These are phyloP conservation scores for Holacanthella duospinosa DNA, from an alignment of 2,888 invertebrate species.

Conservation along the genomic window DNA sequence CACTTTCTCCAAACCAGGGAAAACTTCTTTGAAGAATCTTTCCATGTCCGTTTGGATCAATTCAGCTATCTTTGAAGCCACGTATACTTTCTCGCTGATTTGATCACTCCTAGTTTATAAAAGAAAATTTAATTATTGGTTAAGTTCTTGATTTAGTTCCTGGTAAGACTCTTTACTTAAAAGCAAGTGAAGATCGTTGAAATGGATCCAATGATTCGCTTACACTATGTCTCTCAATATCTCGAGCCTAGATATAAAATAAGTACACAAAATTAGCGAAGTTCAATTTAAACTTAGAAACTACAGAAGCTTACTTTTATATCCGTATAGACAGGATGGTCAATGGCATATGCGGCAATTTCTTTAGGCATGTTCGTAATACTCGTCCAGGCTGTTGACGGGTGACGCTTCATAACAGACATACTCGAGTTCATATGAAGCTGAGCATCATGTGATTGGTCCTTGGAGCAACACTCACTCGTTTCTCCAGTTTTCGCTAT, in stretches of 20 bases:
- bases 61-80: conserved; percentile 8
- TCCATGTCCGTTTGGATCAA: conserved; percentile 13
- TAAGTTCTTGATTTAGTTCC: neutral
- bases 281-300: neutral
- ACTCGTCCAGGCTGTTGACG: conserved; percentile 14
- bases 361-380: conserved; percentile 24
- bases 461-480: neutral
- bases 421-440: neutral
- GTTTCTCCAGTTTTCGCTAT: neutral
- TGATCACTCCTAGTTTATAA: conserved; percentile 12
- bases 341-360: conserved; percentile 20
- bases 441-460: neutral
- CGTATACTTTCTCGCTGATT: conserved; percentile 14
- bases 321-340: conserved; percentile 15
- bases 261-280: neutral
- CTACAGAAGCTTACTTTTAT: conserved; percentile 8
- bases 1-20: conserved; percentile 19
- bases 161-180: too few species aligned
- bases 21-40: conserved; percentile 21
- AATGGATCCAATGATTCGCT: conserved; percentile 29
- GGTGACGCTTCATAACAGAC: conserved; percentile 1
- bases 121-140: too few species aligned
- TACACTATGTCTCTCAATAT: conserved; percentile 15
- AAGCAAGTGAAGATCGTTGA: conserved; percentile 21
- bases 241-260: conserved; percentile 6